Evolutionary conservation across 1,140 invertebrate genomes (phyloP).

Genomic region (Ceratosolen solmsi): DNA sequence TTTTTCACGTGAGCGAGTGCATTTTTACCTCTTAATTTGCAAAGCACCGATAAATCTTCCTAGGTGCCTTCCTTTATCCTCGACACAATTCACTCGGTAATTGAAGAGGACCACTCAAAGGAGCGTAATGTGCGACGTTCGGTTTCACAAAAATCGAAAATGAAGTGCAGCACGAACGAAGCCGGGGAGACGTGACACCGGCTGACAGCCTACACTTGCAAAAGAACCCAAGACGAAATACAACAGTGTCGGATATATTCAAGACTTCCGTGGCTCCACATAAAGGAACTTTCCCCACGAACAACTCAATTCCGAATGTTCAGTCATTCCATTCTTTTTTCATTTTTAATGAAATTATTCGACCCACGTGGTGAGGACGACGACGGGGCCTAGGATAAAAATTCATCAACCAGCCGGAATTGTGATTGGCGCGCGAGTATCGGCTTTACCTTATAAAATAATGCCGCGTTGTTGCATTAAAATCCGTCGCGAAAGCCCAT

Average conservation of each 20-base stretch:
- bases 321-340: not conserved
- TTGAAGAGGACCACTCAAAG: constrained; percentile 27
- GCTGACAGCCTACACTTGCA: not conserved
- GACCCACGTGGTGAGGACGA: no score
- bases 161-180: constrained; percentile 16
- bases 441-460: no score
- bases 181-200: constrained; percentile 23
- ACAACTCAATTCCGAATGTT: not conserved
- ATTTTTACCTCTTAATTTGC: constrained; percentile 22
- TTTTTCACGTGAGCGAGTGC: not conserved
- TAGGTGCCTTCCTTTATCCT: not conserved
- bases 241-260: constrained; percentile 6
- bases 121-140: constrained; percentile 24
- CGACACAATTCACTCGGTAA: constrained; percentile 29
- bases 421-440: not conserved
- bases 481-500: not conserved
- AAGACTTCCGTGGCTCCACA: not conserved
- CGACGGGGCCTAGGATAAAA: not conserved
- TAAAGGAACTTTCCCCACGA: not conserved
- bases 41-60: constrained; percentile 22
- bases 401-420: not conserved
- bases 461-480: no score
- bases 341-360: no score
- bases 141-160: constrained; percentile 43
- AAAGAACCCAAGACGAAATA: constrained; percentile 28